These are phyloP conservation scores for Phragmatobia fuliginosa DNA, from an alignment of 2,888 invertebrate species.

Conservation along the genomic window DNA sequence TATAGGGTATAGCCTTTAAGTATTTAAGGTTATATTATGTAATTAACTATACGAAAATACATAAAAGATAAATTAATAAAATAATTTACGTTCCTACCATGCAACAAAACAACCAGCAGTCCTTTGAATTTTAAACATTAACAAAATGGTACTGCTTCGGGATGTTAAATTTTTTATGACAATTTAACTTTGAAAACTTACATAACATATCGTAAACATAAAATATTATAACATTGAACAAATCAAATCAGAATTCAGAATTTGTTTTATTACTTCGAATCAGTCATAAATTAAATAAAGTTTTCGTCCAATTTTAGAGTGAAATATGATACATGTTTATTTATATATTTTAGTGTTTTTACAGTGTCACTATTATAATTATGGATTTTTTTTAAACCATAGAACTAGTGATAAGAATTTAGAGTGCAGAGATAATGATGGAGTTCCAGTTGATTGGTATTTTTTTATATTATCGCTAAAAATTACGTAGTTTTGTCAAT, in stretches of 20 bases:
- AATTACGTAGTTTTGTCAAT: not conserved
- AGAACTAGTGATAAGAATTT: conserved; percentile 61
- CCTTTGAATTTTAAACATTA: not conserved
- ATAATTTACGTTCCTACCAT: not conserved
- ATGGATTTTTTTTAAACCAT: conserved; percentile 12
- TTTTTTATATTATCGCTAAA: not conserved
- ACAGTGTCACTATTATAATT: conserved; percentile 26
- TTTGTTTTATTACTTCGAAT: not conserved
- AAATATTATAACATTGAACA: not conserved
- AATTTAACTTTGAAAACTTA: not conserved
- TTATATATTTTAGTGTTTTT: conserved; percentile 33
- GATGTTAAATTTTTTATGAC: not conserved
- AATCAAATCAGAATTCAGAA: not conserved
- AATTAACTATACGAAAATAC: too few species aligned
- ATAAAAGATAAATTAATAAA: too few species aligned
- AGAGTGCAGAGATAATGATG: conserved; percentile 65
- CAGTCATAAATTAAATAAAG: too few species aligned
- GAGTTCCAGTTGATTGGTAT: conserved; percentile 71
- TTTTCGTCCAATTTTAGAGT: not conserved
- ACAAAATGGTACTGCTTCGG: not conserved
- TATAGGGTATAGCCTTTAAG: too few species aligned
- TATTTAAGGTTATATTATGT: too few species aligned
- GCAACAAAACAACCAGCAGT: not conserved
- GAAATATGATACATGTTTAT: not conserved
- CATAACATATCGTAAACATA: not conserved